Conservation (phyloP, 1,140 invertebrate species). For the Nixonia krombeini region DNA sequence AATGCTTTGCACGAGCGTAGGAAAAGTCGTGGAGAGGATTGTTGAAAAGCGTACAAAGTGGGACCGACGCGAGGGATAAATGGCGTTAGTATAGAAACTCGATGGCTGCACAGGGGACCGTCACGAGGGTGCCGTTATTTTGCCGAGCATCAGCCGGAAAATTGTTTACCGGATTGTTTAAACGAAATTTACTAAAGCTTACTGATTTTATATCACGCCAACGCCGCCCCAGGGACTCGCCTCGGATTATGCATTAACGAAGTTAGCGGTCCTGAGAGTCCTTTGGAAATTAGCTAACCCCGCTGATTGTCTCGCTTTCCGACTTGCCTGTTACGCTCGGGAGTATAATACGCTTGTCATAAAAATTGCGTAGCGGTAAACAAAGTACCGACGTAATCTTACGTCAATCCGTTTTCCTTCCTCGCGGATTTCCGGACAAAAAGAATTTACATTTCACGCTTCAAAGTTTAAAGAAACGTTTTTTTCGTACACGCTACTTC, state of each 20-base stretch:
- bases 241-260: constrained; percentile 70
- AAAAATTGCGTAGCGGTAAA: constrained; percentile 38
- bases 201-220: constrained; percentile 71
- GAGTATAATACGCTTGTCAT: constrained; percentile 46
- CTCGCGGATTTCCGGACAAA: no score
- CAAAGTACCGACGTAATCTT: no score
- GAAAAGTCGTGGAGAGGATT: constrained; percentile 10
- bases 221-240: constrained; percentile 66
- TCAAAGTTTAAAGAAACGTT: no score
- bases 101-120: constrained; percentile 50
- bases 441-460: no score
- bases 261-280: constrained; percentile 62
- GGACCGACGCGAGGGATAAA: constrained; percentile 40
- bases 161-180: constrained; percentile 73
- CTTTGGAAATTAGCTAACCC: constrained; percentile 61
- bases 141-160: constrained; percentile 69
- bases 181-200: constrained; percentile 72
- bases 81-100: constrained; percentile 44
- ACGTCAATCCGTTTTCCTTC: no score
- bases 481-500: no score
- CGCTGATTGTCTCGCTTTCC: constrained; percentile 54
- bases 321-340: constrained; percentile 19
- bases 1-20: constrained; percentile 15
- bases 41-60: constrained; percentile 36
- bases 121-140: constrained; percentile 70